Conservation (phyloP, 2,797 vertebrate species). For the Labeo calbasu region DNA sequence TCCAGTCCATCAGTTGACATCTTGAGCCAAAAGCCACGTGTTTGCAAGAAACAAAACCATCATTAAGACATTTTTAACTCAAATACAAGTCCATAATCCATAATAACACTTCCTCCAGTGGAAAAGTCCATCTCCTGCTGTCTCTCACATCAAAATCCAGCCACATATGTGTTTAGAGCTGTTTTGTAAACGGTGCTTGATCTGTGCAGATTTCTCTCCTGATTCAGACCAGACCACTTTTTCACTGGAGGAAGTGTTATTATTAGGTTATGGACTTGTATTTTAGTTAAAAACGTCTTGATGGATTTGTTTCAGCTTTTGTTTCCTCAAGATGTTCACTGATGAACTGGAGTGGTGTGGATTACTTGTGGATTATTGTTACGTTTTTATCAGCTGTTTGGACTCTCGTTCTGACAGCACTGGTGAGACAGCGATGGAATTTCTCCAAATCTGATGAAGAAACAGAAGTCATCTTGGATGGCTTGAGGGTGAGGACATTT, state of each 20-base stretch:
- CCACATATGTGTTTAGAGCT: neutral
- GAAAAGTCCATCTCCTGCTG: too few relatives aligned
- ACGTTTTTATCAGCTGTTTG: neutral
- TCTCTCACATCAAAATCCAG: too few relatives aligned
- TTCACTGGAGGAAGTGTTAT: neutral
- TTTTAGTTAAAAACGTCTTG: neutral
- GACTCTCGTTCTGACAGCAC: neutral
- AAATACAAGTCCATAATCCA: too few relatives aligned
- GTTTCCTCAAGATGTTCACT: neutral
- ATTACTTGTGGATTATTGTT: neutral
- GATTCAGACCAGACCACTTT: too few relatives aligned
- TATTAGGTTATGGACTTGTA: too few relatives aligned
- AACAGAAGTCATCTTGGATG: neutral
- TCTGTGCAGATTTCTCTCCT: neutral
- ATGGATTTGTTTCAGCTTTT: neutral
- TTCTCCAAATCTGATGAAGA: neutral
- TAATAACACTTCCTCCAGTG: too few relatives aligned
- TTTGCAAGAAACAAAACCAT: neutral
- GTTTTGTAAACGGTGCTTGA: neutral
- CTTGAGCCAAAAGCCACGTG: neutral
- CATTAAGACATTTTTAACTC: too few relatives aligned
- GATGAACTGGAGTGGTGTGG: neutral
- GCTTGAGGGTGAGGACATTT: neutral
- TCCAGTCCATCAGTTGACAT: neutral
- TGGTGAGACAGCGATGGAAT: neutral